Evolutionary conservation across 2,888 invertebrate genomes (phyloP), one percentile per base, ranked within the genome.

Genomic region (Xanthostigma xanthostigma): DNA sequence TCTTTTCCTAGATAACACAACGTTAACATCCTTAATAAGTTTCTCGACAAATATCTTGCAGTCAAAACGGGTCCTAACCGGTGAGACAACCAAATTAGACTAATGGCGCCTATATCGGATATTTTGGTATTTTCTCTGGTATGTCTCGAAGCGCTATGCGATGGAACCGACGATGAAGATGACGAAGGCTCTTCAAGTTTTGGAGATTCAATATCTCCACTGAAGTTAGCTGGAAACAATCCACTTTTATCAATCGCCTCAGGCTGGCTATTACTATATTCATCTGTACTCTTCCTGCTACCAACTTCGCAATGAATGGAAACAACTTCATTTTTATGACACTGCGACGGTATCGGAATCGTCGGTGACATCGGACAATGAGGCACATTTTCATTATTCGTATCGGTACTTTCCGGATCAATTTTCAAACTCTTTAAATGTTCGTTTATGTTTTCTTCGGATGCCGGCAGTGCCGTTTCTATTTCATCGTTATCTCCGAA

Each of bases 61-160:
- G 93, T 92, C 27, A 97, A 72, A 43, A 96, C 90, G 0, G 97
- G 96, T 0, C 97, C 97, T 13, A 97, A 69, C 53, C 94, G 78
- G 68, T 94, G 90, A 0, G 93, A 84, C 50, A 97, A 62, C 95
- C 96, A 96, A 51, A 91, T 80, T 1, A 92, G 69, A 59, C 89
- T 90, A 60, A 90, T 91, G 0, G 82, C 79, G 60, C 88, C 86
- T 80, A 90, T 87, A 61, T 90, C 89, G 0, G 89, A 86, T 53
- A 86, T 84, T 61, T 81, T 83, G 9, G 62, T 60, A 50, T 64
- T 62, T 11, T 58, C 55, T 48, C 55, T 55, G 41, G 53, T 57
- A 12, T 38, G 52, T 44, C 53, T 53, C 9, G n/a, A 46, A 8
- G 45, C 17, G 6, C 27, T 27, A 27, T 27, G 27, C 27, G 6